These are phyloP conservation scores for Chionomys nivalis DNA, from an alignment of 2,113 vertebrate species.

Conservation along the genomic window DNA sequence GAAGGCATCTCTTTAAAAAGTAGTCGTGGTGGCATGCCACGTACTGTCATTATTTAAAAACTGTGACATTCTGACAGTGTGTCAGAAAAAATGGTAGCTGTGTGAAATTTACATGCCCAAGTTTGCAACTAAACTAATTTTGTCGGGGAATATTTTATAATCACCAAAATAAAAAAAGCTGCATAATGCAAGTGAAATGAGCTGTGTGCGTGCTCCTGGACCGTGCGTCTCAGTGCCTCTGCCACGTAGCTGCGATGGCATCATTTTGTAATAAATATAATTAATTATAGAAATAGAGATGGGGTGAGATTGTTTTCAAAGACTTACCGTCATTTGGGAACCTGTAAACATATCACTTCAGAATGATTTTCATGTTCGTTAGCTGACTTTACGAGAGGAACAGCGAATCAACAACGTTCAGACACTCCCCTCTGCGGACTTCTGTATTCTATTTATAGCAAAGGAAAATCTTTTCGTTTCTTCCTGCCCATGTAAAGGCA, in stretches of 20 bases:
- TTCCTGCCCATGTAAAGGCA: constrained; percentile 73
- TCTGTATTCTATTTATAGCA: constrained; percentile 81
- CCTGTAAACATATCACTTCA: constrained; percentile 16
- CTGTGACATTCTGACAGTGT: constrained; percentile 78
- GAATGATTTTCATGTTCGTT: constrained; percentile 61
- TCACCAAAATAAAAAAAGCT: constrained; percentile 78
- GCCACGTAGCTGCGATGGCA: constrained; percentile 39
- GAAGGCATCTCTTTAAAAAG: constrained; percentile 70
- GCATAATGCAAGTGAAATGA: constrained; percentile 78
- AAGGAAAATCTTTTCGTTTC: constrained; percentile 78
- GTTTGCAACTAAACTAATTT: constrained; percentile 80
- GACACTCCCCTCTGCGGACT: constrained; percentile 58
- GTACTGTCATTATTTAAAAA: constrained; percentile 70
- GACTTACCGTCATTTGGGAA: constrained; percentile 51
- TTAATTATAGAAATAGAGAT: constrained; percentile 57
- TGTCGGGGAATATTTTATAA: constrained; percentile 81
- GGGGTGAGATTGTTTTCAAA: constrained; percentile 58
- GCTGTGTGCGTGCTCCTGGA: constrained; percentile 60
- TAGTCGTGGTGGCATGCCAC: constrained; percentile 65
- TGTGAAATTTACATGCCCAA: constrained; percentile 78
- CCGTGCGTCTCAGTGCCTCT: constrained; percentile 58
- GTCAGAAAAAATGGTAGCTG: constrained; percentile 70
- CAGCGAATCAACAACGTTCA: constrained; percentile 64
- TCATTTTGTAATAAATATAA: constrained; percentile 59
- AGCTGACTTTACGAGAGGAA: constrained; percentile 74